Conservation (phyloP, 2,888 invertebrate genomes). For the Leptogaster cylindrica region DNA sequence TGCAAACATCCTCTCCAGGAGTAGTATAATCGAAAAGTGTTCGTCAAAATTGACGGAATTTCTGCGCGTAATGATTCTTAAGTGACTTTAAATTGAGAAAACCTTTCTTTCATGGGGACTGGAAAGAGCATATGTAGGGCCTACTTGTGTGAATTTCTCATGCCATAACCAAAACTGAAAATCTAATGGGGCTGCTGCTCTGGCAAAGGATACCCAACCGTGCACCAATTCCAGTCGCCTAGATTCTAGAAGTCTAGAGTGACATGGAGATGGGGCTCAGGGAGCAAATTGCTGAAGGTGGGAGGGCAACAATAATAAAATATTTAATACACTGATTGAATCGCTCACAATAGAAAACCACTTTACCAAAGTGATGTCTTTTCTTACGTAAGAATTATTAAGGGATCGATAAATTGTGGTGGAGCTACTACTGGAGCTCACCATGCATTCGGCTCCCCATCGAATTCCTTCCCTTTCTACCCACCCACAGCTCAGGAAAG, state of each 20-base stretch:
- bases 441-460: neutral
- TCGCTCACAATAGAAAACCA: conserved; percentile 40
- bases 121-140: neutral
- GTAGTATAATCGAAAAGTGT: conserved; percentile 14
- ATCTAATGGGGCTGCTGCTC: neutral
- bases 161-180: neutral
- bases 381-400: conserved; percentile 37
- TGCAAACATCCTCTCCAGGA: neutral
- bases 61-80: conserved; percentile 26
- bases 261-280: too few relatives aligned
- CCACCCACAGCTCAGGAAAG: neutral
- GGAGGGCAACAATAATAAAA: conserved; percentile 36
- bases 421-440: neutral
- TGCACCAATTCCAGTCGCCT: conserved; percentile 19
- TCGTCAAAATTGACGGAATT: conserved; percentile 34
- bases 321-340: conserved; percentile 38
- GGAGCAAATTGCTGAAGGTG: conserved; percentile 16
- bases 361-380: conserved; percentile 40
- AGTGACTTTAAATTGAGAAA: conserved; percentile 27
- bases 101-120: neutral
- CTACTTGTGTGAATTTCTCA: neutral
- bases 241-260: too few relatives aligned
- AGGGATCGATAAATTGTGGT: conserved; percentile 19
- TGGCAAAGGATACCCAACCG: neutral
- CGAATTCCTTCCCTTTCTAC: neutral